Percentiles rank a stretch among this genome's conserved stretches.
Evolutionary conservation across 2,797 vertebrate species (phyloP).

Genomic region (Scyliorhinus canicula): DNA sequence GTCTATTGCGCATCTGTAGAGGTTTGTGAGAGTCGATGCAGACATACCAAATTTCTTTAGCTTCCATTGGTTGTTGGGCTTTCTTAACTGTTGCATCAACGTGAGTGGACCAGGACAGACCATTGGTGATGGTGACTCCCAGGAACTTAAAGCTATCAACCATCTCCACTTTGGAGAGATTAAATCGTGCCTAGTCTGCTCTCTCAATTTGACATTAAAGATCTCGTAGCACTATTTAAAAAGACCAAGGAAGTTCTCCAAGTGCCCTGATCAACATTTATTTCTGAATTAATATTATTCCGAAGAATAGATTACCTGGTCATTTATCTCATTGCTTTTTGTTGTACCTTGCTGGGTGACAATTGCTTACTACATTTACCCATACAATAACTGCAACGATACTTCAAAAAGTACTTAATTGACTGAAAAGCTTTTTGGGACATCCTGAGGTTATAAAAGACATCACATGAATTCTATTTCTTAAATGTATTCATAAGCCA

Average conservation of each 20-base stretch:
- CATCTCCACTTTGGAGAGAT: too few species aligned
- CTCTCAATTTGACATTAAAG: neutral
- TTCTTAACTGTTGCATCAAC: too few species aligned
- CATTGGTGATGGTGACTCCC: too few species aligned
- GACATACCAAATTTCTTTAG: too few species aligned
- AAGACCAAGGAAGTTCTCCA: neutral
- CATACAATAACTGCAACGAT: neutral
- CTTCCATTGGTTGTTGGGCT: too few species aligned
- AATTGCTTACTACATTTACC: neutral
- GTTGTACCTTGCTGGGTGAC: neutral
- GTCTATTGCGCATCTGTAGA: too few species aligned
- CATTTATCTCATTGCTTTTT: neutral
- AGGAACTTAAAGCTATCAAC: too few species aligned
- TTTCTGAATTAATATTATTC: neutral
- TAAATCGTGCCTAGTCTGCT: neutral
- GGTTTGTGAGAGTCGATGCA: too few species aligned
- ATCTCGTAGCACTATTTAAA: neutral
- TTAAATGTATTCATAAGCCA: neutral
- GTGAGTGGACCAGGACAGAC: too few species aligned
- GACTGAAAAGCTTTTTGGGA: neutral
- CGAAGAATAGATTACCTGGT: neutral
- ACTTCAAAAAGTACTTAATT: neutral
- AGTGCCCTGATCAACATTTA: neutral
- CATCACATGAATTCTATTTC: neutral
- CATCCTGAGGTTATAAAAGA: neutral